Percentiles rank a stretch among this genome's conserved stretches.
Conservation (phyloP, 2,888 invertebrate genomes). For the Brenthis hecate region DNA sequence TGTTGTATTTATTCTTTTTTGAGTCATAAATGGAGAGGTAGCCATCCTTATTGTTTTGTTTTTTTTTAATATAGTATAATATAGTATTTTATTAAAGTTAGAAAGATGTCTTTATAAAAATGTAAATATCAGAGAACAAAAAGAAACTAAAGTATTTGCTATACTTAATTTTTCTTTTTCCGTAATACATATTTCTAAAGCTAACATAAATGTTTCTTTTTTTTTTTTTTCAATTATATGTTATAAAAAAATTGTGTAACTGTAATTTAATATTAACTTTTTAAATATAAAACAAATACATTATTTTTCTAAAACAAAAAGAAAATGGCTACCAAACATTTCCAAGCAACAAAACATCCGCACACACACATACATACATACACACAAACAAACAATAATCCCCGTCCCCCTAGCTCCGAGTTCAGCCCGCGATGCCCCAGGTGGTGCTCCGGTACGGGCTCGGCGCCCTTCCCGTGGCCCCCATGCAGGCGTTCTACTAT, state of each 20-base stretch:
- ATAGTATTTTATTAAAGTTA: no score
- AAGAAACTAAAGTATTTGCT: no score
- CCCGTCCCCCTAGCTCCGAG: slow-evolving; percentile 56
- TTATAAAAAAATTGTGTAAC: no score
- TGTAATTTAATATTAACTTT: no score
- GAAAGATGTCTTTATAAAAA: no score
- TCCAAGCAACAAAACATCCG: slow-evolving; percentile 6
- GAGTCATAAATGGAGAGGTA: neutral
- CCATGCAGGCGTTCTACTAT: slow-evolving; percentile 83
- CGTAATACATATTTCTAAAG: no score
- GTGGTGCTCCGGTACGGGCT: slow-evolving; percentile 70
- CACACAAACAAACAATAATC: slow-evolving; percentile 24
- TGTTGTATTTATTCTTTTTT: neutral
- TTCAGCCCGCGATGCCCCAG: slow-evolving; percentile 63
- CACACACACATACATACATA: slow-evolving; percentile 25
- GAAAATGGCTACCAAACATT: neutral
- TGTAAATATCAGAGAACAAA: no score
- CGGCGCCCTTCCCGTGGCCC: slow-evolving; percentile 54
- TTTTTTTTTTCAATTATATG: no score
- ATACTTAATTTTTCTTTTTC: no score
- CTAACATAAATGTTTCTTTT: no score
- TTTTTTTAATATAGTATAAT: neutral
- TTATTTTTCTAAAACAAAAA: no score
- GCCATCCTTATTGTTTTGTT: neutral
- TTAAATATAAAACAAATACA: no score